Percentiles rank a stretch among this genome's conserved stretches.
Conservation (phyloP, 92 coral and sea anemone genomes). For the Zoanthus solanderi region DNA sequence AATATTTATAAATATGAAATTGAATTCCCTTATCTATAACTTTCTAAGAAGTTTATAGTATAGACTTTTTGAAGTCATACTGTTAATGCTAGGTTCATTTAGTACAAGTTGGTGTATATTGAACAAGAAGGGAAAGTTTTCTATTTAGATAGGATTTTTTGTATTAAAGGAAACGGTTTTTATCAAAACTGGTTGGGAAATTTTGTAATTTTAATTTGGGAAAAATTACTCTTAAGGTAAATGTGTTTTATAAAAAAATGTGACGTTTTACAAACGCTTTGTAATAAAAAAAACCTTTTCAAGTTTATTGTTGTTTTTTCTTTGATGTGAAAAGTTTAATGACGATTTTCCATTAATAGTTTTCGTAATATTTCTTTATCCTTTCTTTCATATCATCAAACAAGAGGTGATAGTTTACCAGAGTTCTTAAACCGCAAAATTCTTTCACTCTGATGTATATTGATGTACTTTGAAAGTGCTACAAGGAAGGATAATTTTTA, state of each 20-base stretch:
- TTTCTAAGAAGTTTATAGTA: not conserved
- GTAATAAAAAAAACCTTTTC: slow-evolving; percentile 45
- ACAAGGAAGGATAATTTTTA: not conserved
- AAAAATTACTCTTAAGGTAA: slow-evolving; percentile 7
- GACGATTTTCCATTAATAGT: not conserved
- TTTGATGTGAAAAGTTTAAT: not conserved
- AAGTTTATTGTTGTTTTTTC: slow-evolving; percentile 26
- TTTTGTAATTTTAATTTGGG: slow-evolving; percentile 10
- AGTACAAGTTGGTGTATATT: not conserved
- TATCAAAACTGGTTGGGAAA: not conserved
- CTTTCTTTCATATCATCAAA: not conserved
- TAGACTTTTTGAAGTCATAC: not conserved
- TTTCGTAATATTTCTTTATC: not conserved
- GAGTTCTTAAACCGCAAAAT: not conserved
- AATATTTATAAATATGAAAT: not conserved
- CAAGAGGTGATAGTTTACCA: not conserved
- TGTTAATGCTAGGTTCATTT: not conserved
- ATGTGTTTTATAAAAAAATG: slow-evolving; percentile 3
- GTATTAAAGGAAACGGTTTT: not conserved
- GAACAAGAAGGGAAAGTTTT: not conserved
- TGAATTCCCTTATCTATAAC: not conserved
- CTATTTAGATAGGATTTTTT: not conserved
- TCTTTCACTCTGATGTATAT: not conserved
- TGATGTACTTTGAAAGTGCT: not conserved
- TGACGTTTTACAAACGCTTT: slow-evolving; percentile 34